phyloP scores from a whole-genome alignment of 1,140 invertebrate species.

The Archegozetes longisetosus region DNA sequence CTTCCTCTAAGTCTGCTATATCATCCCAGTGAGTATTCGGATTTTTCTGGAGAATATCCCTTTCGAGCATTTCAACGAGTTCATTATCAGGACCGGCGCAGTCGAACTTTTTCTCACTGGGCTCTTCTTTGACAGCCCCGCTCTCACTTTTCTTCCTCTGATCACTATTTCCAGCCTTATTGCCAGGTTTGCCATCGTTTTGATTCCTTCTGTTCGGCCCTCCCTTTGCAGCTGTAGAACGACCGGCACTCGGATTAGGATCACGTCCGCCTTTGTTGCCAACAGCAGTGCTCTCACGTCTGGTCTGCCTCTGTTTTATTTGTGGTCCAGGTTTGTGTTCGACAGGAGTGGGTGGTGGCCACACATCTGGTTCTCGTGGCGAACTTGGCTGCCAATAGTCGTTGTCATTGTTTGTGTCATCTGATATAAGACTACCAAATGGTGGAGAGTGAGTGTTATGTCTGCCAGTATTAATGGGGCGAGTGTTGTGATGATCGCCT shows the following conservation, averaged over 20 bases:
- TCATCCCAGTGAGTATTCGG: conserved; percentile 94
- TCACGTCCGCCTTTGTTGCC: conserved; percentile 22
- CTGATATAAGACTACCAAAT: conserved; percentile 19
- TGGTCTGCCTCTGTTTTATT: neutral
- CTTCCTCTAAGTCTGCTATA: conserved; percentile 88
- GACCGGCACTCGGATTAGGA: conserved; percentile 4
- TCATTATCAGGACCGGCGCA: conserved; percentile 73
- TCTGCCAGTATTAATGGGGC: conserved; percentile 24
- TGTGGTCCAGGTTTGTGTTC: neutral
- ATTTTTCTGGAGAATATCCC: conserved; percentile 95
- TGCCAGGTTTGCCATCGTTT: neutral
- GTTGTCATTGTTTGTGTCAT: conserved; percentile 25
- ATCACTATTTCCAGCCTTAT: neutral
- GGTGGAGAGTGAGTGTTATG: neutral
- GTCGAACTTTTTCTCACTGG: conserved; percentile 73
- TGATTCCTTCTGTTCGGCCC: neutral
- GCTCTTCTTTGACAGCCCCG: neutral
- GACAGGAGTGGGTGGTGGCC: conserved; percentile 3
- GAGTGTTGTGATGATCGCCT: conserved; percentile 37
- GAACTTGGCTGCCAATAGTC: neutral
- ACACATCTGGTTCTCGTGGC: conserved; percentile 7
- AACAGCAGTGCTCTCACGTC: neutral
- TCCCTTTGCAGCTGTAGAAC: neutral
- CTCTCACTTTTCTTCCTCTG: neutral
- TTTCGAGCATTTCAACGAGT: conserved; percentile 83